Evolutionary conservation across 2,888 invertebrate species (phyloP).

Genomic region (Brenthis daphne): DNA sequence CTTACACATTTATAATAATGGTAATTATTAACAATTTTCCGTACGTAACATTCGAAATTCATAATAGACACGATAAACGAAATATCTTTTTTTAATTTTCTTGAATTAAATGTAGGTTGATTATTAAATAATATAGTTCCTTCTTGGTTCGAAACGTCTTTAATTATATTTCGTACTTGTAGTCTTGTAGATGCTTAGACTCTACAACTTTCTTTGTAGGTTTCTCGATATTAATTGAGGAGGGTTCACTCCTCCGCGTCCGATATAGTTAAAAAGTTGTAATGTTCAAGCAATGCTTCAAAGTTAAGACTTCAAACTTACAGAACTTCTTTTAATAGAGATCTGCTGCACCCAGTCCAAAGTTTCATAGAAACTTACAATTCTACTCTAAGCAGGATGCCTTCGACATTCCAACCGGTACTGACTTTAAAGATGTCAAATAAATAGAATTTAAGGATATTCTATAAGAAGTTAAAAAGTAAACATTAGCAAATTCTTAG

Average conservation of each 20-base stretch:
- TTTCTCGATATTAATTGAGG: conserved; percentile 12
- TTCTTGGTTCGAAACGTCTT: conserved; percentile 6
- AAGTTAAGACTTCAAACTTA: conserved; percentile 7
- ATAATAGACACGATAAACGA: too few species aligned
- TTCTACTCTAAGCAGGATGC: not conserved
- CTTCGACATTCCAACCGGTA: not conserved
- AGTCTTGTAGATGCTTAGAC: not conserved
- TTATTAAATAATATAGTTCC: conserved; percentile 1
- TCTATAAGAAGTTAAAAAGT: too few species aligned
- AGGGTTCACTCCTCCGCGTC: conserved; percentile 10
- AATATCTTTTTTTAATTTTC: too few species aligned
- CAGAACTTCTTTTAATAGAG: not conserved
- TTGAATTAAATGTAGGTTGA: too few species aligned
- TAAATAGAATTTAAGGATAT: too few species aligned
- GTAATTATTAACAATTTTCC: too few species aligned
- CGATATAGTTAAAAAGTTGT: conserved; percentile 16
- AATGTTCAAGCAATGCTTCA: not conserved
- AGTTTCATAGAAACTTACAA: conserved; percentile 4
- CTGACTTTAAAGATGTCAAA: not conserved
- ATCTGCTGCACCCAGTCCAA: conserved; percentile 2
- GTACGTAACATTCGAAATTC: too few species aligned
- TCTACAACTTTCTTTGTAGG: not conserved
- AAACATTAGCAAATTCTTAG: too few species aligned
- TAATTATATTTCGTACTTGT: too few species aligned
- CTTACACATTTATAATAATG: too few species aligned